These are phyloP conservation scores for Etia nguti DNA, from an alignment of 2,113 vertebrate genomes.

Conservation along the genomic window DNA sequence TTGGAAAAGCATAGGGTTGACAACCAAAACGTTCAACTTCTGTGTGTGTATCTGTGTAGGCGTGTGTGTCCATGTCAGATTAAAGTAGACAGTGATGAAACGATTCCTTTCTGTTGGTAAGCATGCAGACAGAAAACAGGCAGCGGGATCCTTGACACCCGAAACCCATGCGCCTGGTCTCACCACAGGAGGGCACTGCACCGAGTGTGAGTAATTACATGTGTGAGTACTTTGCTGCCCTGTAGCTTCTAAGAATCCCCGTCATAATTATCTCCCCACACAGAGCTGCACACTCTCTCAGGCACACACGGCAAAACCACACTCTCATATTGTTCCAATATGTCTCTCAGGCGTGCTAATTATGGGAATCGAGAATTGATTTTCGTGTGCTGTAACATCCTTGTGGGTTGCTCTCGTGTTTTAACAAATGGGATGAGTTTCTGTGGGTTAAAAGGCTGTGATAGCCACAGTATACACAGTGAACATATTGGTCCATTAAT, in stretches of 20 bases:
- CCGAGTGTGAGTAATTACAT: slow-evolving; percentile 52
- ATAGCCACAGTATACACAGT: background rate
- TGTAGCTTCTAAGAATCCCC: background rate
- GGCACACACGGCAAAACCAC: background rate
- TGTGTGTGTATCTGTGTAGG: background rate
- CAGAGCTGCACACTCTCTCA: background rate
- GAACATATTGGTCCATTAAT: slow-evolving; percentile 25
- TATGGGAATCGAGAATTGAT: slow-evolving; percentile 28
- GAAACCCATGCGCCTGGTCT: slow-evolving; percentile 16
- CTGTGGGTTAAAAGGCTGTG: background rate
- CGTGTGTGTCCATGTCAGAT: background rate
- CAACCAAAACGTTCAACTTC: background rate
- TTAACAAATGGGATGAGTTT: background rate
- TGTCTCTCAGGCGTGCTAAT: slow-evolving; percentile 13
- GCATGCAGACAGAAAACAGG: slow-evolving; percentile 28
- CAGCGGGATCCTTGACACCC: slow-evolving; percentile 42
- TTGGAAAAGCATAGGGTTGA: background rate
- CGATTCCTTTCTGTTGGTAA: slow-evolving; percentile 23
- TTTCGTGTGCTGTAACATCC: slow-evolving; percentile 1
- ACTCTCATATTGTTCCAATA: slow-evolving; percentile 18
- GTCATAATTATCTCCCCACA: slow-evolving; percentile 28
- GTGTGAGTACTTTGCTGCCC: slow-evolving; percentile 37
- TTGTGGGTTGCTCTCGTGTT: background rate
- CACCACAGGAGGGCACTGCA: slow-evolving; percentile 30
- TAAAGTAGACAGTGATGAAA: slow-evolving; percentile 60